These are phyloP conservation scores for Mustelus asterias DNA, from an alignment of 2,113 vertebrate species.

Conservation along the genomic window DNA sequence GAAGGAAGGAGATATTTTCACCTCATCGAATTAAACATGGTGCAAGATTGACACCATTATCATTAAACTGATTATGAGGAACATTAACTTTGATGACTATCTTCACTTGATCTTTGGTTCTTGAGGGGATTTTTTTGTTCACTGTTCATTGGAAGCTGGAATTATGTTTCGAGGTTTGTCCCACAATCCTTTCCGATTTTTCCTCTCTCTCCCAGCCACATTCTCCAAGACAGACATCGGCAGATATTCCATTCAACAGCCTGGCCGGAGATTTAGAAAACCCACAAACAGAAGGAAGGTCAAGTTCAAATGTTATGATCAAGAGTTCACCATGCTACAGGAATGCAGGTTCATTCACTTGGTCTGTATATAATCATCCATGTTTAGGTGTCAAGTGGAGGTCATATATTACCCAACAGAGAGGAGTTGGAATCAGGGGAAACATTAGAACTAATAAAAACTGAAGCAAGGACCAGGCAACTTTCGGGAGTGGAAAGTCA, in stretches of 20 bases:
- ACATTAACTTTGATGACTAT: too few relatives aligned
- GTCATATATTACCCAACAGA: not conserved
- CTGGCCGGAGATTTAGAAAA: not conserved
- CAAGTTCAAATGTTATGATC: not conserved
- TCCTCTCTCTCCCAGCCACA: not conserved
- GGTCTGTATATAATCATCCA: not conserved
- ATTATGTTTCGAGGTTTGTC: not conserved
- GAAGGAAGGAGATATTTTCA: not conserved
- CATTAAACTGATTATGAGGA: not conserved
- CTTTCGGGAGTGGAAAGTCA: not conserved
- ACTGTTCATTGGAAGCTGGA: not conserved
- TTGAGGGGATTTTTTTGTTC: not conserved
- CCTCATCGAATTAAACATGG: not conserved
- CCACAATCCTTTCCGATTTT: not conserved
- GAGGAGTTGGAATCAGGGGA: not conserved
- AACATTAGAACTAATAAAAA: not conserved
- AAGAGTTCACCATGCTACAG: not conserved
- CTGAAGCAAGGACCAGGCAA: not conserved
- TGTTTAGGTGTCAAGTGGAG: not conserved
- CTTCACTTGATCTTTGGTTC: not conserved
- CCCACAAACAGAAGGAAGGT: not conserved
- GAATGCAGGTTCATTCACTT: not conserved
- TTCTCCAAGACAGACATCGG: not conserved
- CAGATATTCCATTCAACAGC: not conserved
- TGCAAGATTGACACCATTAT: not conserved